A percentile compares a stretch with the other conserved stretches of the same genome.
Evolutionary conservation across 1,140 invertebrate species (phyloP).

Genomic region (Conus ventricosus): DNA sequence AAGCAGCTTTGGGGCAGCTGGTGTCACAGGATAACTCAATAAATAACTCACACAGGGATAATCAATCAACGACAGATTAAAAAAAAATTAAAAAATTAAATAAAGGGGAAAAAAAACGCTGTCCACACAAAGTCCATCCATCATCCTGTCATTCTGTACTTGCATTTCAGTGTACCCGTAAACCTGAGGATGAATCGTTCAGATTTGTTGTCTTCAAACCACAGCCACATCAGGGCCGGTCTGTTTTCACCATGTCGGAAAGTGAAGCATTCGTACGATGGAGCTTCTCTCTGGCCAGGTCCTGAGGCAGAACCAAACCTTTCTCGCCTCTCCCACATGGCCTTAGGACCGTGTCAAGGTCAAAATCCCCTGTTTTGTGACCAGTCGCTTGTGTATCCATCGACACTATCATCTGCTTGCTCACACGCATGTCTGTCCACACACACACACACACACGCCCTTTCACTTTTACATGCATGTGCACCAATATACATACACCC

Average conservation of each 20-base stretch:
- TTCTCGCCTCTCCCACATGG: too few species aligned
- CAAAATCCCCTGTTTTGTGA: too few species aligned
- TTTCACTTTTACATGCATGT: background rate
- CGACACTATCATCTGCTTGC: background rate
- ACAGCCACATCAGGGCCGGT: background rate
- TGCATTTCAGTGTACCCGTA: conserved; percentile 16
- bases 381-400: too few species aligned
- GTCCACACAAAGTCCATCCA: background rate
- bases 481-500: background rate
- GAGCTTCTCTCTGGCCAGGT: too few species aligned
- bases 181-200: conserved; percentile 21
- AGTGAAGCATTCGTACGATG: too few species aligned
- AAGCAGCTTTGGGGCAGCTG: background rate
- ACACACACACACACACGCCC: background rate
- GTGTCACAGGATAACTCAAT: too few species aligned
- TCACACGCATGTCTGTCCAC: background rate
- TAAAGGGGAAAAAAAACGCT: too few species aligned
- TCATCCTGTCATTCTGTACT: background rate
- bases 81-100: background rate
- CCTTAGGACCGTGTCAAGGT: too few species aligned
- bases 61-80: background rate
- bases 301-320: too few species aligned
- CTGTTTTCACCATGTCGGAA: too few species aligned
- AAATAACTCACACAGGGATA: background rate
- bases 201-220: background rate